These are phyloP conservation scores for Campylomormyrus tamandua DNA, from an alignment of 2,113 vertebrate genomes.

Conservation along the genomic window DNA sequence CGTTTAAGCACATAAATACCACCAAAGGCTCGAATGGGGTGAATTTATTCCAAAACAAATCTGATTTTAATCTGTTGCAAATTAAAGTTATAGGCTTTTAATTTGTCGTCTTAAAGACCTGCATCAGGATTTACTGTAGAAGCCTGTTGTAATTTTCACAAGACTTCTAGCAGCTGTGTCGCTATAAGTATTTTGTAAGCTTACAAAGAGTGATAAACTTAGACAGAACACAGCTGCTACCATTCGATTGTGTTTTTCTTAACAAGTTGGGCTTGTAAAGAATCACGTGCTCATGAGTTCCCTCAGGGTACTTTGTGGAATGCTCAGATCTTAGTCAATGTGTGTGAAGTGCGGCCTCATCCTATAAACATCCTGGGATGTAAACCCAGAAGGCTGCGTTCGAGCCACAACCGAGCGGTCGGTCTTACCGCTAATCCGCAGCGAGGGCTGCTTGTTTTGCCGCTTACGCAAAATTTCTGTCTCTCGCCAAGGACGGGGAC, in stretches of 20 bases:
- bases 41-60: background rate
- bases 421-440: background rate
- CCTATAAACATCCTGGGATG: background rate
- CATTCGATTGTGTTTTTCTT: background rate
- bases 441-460: background rate
- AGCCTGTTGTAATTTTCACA: background rate
- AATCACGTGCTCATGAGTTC: background rate
- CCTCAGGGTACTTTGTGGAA: background rate
- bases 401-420: background rate
- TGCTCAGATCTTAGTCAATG: background rate
- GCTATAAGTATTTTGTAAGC: background rate
- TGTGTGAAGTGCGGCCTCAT: background rate
- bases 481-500: background rate
- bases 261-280: background rate
- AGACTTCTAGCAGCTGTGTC: background rate
- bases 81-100: slow-evolving; percentile 2
- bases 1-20: background rate
- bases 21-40: background rate
- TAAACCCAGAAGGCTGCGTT: background rate
- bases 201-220: background rate
- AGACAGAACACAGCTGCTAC: background rate
- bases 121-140: background rate
- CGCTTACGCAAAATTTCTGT: background rate
- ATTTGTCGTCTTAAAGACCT: background rate
- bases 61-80: slow-evolving; percentile 1